A percentile compares a stretch with the other conserved stretches of the same genome.
These are phyloP conservation scores for Spinibarbus caldwelli DNA, from an alignment of 2,797 vertebrate genomes.

Conservation along the genomic window DNA sequence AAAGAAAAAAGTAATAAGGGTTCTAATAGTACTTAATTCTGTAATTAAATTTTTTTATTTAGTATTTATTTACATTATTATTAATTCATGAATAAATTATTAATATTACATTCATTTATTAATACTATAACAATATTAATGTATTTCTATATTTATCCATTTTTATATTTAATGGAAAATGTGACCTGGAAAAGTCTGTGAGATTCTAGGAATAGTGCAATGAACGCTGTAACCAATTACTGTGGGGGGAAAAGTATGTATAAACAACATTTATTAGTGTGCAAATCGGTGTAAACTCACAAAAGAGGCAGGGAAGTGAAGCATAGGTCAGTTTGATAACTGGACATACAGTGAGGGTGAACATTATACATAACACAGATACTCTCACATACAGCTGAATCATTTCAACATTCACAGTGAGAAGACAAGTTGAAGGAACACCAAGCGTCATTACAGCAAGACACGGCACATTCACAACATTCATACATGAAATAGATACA, in stretches of 20 bases:
- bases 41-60: too few relatives aligned
- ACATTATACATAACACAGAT: conserved; percentile 36
- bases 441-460: conserved; percentile 52
- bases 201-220: neutral
- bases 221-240: conserved; percentile 9
- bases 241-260: conserved; percentile 48
- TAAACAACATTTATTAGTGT: conserved; percentile 69
- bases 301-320: conserved; percentile 40
- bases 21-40: neutral
- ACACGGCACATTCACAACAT: conserved; percentile 53
- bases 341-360: conserved; percentile 28
- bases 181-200: neutral
- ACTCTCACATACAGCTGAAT: conserved; percentile 34
- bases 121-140: too few relatives aligned
- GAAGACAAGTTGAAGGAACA: conserved; percentile 38
- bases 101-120: too few relatives aligned
- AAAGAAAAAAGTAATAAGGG: too few relatives aligned
- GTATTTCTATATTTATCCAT: too few relatives aligned
- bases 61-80: too few relatives aligned
- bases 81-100: too few relatives aligned
- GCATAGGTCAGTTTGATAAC: conserved; percentile 41
- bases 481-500: conserved; percentile 51
- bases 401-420: conserved; percentile 45
- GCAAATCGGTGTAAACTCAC: conserved; percentile 63
- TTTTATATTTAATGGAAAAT: neutral